Evolutionary conservation across 2,888 invertebrate species (phyloP), one percentile per base, ranked within the genome.

Genomic region (Pyrochroa serraticornis): DNA sequence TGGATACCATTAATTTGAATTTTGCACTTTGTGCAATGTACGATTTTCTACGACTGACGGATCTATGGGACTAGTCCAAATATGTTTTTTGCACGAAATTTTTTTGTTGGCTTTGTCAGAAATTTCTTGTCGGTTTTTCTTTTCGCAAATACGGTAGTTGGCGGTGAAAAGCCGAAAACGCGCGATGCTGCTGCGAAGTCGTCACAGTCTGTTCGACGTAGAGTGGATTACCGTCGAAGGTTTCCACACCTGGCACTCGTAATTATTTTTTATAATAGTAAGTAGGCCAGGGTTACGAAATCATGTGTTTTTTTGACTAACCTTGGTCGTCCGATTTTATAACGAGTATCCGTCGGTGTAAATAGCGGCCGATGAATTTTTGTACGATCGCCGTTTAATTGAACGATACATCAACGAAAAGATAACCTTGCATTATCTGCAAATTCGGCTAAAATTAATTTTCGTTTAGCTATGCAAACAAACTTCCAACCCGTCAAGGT

Each of bases 281-380:
- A 72, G 68, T 75, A 82, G 82, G 81, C 78, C 80, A 78, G 71
- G 79, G 74, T 72, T 65, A 74, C 62, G 54, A 66, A 62, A 66
- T 70, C 72, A 71, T 73, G 74, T 76, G 70, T 62, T 67, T 72
- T 22, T 22, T 71, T 22, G 43, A 14, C 69, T 63, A 63, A 73
- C 71, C 70, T 71, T 72, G 70, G 63, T 58, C 69, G 66, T 67
- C 65, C 60, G 36, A 44, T 56, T 56, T 56, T 22, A 55, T 48
- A 48, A 55, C 46, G 45, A 22, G 22, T 41, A 55, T 45, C 39
- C 48, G 44, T 39, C 33, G 13, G 51, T 39, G 13, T 48, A 43
- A 43, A 22, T 37, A 44, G 33, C 44, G 44, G 44, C 38, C 44
- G 49, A 7, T 39, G 42, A 14, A 43, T 55, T 55, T 48, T 46